Percentiles rank a stretch among this genome's conserved stretches.
Conservation (phyloP, 2,888 invertebrate species). For the Teinopalpus imperialis region DNA sequence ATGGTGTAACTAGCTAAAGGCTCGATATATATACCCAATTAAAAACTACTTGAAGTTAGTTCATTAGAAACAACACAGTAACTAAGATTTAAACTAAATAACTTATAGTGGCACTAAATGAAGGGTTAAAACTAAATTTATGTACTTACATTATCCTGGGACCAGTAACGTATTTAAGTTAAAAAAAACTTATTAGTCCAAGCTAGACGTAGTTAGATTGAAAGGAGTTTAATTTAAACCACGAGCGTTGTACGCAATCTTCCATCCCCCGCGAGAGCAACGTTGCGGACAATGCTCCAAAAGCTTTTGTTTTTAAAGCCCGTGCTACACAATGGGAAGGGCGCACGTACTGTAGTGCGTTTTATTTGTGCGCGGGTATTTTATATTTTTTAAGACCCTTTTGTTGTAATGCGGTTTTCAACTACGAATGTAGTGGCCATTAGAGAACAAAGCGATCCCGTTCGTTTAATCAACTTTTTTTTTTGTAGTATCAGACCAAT, state of each 20-base stretch:
- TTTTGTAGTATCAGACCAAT: no score
- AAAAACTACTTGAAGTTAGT: no score
- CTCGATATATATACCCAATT: no score
- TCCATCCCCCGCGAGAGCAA: background rate
- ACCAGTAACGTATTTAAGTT: background rate
- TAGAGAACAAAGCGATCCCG: background rate
- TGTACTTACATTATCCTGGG: no score
- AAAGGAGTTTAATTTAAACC: constrained; percentile 10
- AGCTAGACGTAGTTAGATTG: background rate
- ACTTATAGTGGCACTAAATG: no score
- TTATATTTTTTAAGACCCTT: constrained; percentile 10
- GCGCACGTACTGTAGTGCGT: background rate
- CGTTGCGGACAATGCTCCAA: constrained; percentile 17
- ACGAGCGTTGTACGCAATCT: constrained; percentile 11
- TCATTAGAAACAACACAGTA: no score
- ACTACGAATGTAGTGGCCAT: background rate
- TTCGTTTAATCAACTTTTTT: background rate
- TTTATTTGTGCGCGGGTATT: background rate
- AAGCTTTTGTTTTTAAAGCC: constrained; percentile 17
- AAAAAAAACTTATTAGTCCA: constrained; percentile 2
- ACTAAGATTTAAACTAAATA: no score
- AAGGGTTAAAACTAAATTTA: no score
- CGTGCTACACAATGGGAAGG: background rate
- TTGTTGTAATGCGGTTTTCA: background rate
- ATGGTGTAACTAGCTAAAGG: no score